Percentiles rank a stretch among this genome's conserved stretches.
Evolutionary conservation across 2,888 invertebrate species (phyloP).

Genomic region (Megaustenia siamemsis): DNA sequence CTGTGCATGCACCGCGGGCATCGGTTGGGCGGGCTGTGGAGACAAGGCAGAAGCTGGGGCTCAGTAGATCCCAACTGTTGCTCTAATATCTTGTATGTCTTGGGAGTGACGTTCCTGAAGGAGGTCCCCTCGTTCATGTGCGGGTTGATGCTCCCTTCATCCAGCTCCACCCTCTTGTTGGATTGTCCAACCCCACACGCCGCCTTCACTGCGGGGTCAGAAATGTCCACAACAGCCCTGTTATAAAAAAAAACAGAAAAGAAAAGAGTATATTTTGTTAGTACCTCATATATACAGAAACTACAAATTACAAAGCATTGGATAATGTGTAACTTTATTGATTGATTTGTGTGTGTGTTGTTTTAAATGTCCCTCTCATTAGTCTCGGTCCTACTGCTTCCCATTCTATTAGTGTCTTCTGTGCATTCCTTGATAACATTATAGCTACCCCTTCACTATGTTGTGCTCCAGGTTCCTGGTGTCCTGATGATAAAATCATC

Average conservation of each 20-base stretch:
- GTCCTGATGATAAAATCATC: too few species aligned
- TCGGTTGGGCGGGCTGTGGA: constrained; percentile 37
- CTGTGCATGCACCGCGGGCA: constrained; percentile 41
- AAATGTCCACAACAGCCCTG: constrained; percentile 60
- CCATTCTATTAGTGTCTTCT: too few species aligned
- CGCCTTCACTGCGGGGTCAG: constrained; percentile 53
- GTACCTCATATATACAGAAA: not conserved
- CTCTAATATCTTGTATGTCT: constrained; percentile 77
- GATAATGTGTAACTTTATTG: too few species aligned
- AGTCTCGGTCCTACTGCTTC: too few species aligned
- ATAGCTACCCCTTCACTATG: too few species aligned
- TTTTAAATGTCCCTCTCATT: too few species aligned
- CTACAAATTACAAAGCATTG: too few species aligned
- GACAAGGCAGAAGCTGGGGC: constrained; percentile 43
- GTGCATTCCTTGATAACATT: too few species aligned
- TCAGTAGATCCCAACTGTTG: constrained; percentile 65
- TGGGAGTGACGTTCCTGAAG: constrained; percentile 77
- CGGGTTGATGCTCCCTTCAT: constrained; percentile 65
- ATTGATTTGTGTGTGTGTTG: too few species aligned
- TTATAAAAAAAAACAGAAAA: not conserved
- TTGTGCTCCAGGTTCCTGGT: too few species aligned
- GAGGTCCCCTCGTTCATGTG: constrained; percentile 70
- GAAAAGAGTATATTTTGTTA: too few species aligned
- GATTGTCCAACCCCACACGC: constrained; percentile 44
- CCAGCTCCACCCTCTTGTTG: constrained; percentile 61